These are phyloP conservation scores for Mesaphorura yosii DNA, from an alignment of 1,140 invertebrate species.

Conservation along the genomic window DNA sequence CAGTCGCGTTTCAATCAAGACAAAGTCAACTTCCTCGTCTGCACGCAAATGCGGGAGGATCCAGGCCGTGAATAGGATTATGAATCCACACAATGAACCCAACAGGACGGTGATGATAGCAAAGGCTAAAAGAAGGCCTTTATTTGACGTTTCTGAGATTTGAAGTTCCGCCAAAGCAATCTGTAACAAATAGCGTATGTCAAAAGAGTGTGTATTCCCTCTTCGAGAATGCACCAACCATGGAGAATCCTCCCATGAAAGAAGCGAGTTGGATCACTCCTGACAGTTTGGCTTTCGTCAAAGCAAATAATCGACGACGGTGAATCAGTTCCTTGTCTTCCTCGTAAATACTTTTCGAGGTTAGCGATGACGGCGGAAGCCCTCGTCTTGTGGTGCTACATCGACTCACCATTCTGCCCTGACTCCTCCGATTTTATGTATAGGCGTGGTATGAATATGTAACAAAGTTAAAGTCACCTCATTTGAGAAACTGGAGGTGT, in stretches of 20 bases:
- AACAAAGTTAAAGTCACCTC: too few species aligned
- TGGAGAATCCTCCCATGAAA: slow-evolving; percentile 13
- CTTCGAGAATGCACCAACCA: slow-evolving; percentile 6
- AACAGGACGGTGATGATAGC: slow-evolving; percentile 15
- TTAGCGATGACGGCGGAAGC: too few species aligned
- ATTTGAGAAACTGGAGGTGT: too few species aligned
- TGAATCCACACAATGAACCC: background rate
- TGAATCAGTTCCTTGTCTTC: too few species aligned
- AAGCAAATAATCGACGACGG: background rate
- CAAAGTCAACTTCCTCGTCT: background rate
- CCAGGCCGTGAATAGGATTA: slow-evolving; percentile 7
- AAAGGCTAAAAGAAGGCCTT: slow-evolving; percentile 11
- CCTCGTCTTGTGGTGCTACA: too few species aligned
- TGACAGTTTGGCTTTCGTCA: slow-evolving; percentile 1
- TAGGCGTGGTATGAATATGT: too few species aligned
- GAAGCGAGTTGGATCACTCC: background rate
- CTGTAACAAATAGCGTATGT: too few species aligned
- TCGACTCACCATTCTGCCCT: too few species aligned
- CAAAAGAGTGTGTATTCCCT: background rate
- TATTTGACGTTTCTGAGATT: slow-evolving; percentile 15
- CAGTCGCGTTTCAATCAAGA: background rate
- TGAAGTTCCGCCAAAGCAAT: slow-evolving; percentile 15
- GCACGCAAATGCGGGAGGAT: slow-evolving; percentile 1
- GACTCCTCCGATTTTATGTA: too few species aligned
- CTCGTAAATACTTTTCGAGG: too few species aligned